A percentile compares a stretch with the other conserved stretches of the same genome.
phyloP scores from a whole-genome alignment of 2,113 vertebrate genomes.

The Acrocephalus kingi region DNA sequence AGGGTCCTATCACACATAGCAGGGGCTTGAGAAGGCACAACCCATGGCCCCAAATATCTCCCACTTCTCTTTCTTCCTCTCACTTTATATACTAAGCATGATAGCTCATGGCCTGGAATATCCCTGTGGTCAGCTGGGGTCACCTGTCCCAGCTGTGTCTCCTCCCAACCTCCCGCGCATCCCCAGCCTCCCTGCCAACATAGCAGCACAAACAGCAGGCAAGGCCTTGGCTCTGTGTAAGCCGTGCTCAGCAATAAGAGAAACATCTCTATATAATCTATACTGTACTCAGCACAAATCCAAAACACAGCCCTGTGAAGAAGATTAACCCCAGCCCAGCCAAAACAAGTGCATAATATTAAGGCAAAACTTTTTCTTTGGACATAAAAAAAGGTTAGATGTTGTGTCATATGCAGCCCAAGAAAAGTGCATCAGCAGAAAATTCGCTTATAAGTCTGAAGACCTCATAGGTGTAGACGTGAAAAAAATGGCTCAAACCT shows the following conservation, averaged over 20 bases:
- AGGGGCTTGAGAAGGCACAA: neutral
- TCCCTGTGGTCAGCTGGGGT: neutral
- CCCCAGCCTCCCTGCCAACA: neutral
- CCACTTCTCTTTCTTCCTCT: neutral
- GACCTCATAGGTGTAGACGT: accelerated
- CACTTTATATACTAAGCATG: neutral
- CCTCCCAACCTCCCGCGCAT: neutral
- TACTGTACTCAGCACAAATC: neutral
- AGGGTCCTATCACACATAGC: too few relatives aligned
- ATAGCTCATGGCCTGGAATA: neutral
- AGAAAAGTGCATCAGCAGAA: neutral
- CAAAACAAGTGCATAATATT: neutral
- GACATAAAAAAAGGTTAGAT: neutral
- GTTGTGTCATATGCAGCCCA: neutral
- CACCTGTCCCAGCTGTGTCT: neutral
- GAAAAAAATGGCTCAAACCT: neutral
- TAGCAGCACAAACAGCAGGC: accelerated
- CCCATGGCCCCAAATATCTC: accelerated
- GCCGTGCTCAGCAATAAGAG: neutral
- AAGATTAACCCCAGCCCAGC: neutral
- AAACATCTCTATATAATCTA: neutral
- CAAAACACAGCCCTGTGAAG: neutral
- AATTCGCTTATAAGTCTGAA: neutral
- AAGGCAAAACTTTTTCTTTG: neutral
- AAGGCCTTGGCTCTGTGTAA: neutral